Percentiles rank a stretch among this genome's conserved stretches.
phyloP scores from a whole-genome alignment of 2,888 invertebrate genomes.

The Catocala fraxini region DNA sequence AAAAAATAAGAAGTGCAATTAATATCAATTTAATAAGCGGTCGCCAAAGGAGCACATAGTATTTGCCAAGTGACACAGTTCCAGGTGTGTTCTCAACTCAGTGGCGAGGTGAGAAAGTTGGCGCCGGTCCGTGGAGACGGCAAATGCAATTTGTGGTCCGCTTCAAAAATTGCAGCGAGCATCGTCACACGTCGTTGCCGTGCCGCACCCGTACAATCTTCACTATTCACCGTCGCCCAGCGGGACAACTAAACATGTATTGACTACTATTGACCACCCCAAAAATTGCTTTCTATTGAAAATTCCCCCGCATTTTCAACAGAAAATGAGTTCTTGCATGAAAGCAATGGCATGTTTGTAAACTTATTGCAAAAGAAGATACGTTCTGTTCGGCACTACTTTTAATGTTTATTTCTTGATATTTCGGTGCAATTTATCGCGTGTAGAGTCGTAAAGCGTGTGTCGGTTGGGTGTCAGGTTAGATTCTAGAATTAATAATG shows the following conservation, averaged over 20 bases:
- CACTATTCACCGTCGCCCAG: slow-evolving; percentile 63
- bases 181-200: slow-evolving; percentile 26
- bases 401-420: not conserved
- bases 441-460: not conserved
- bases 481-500: slow-evolving; percentile 8
- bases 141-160: slow-evolving; percentile 77
- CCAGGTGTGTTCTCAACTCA: slow-evolving; percentile 1
- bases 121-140: slow-evolving; percentile 56
- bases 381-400: not conserved
- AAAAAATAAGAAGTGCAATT: no score
- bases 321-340: slow-evolving; percentile 36
- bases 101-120: slow-evolving; percentile 30
- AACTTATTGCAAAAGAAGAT: slow-evolving; percentile 4
- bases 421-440: not conserved
- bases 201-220: slow-evolving; percentile 53
- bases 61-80: not conserved
- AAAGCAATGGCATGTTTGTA: slow-evolving; percentile 14
- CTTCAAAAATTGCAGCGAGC: slow-evolving; percentile 68
- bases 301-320: slow-evolving; percentile 42
- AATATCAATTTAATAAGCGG: no score
- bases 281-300: slow-evolving; percentile 66
- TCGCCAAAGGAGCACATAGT: not conserved
- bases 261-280: slow-evolving; percentile 56
- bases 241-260: slow-evolving; percentile 59
- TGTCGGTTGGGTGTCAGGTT: not conserved